These are phyloP conservation scores for Nomada flava DNA, from an alignment of 2,888 invertebrate species.

Conservation along the genomic window DNA sequence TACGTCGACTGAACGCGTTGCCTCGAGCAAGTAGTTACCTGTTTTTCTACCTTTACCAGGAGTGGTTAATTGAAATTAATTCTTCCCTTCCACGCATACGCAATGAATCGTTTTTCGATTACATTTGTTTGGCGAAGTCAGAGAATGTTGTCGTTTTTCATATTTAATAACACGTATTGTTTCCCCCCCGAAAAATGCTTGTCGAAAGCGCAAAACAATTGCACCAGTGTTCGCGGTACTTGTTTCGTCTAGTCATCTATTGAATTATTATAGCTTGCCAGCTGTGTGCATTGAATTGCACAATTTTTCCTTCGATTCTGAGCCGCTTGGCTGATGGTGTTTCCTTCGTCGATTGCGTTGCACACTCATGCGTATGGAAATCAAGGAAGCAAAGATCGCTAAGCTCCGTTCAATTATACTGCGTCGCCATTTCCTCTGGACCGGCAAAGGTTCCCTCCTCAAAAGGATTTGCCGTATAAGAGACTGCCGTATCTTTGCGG, in stretches of 20 bases:
- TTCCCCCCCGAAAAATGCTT: too few species aligned
- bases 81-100: too few species aligned
- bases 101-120: too few species aligned
- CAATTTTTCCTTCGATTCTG: background rate
- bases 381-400: background rate
- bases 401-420: background rate
- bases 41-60: too few species aligned
- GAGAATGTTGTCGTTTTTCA: too few species aligned
- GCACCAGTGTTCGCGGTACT: too few species aligned
- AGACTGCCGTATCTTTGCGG: constrained; percentile 34
- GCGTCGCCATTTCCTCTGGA: background rate
- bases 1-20: too few species aligned
- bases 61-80: too few species aligned
- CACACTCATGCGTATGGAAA: background rate
- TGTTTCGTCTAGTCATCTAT: background rate
- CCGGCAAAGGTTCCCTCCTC: background rate
- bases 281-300: background rate
- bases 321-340: background rate
- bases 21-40: too few species aligned
- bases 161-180: too few species aligned
- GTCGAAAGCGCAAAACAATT: too few species aligned
- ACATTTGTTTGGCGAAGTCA: too few species aligned
- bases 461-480: constrained; percentile 1
- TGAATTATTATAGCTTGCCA: background rate
- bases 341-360: background rate